Conservation (phyloP, 2,113 vertebrate species). For the Poeciliopsis prolifica region DNA sequence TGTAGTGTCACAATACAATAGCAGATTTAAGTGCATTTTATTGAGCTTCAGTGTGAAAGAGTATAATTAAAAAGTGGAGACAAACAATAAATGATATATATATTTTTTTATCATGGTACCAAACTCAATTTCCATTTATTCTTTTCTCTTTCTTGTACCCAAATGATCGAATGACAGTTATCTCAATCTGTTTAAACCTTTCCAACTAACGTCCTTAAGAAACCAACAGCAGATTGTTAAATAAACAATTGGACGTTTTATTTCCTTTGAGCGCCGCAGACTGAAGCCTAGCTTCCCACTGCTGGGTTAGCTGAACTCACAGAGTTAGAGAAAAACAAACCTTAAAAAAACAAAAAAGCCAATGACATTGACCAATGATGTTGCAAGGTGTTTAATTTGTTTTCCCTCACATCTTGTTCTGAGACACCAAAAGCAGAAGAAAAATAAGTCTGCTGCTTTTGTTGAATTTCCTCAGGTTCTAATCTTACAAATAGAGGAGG, state of each 20-base stretch:
- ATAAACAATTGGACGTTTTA: background rate
- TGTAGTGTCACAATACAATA: no score
- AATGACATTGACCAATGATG: background rate
- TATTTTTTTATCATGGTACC: no score
- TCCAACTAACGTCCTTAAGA: background rate
- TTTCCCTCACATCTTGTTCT: slow-evolving; percentile 31
- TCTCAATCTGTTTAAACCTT: no score
- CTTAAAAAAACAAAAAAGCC: no score
- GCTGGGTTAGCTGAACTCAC: no score
- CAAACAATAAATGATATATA: background rate
- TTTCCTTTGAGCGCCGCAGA: background rate
- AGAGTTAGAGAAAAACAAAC: background rate
- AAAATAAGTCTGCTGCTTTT: slow-evolving; percentile 65
- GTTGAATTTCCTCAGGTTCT: slow-evolving; percentile 66
- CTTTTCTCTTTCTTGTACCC: no score
- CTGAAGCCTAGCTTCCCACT: background rate
- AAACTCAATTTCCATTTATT: no score
- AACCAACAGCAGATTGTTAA: background rate
- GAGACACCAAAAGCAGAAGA: slow-evolving; percentile 40
- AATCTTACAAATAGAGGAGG: slow-evolving; percentile 62
- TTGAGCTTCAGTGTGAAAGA: background rate
- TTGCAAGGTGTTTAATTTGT: background rate
- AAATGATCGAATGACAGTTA: no score
- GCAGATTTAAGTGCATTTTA: no score
- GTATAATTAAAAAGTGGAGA: background rate